phyloP scores from a whole-genome alignment of 2,113 vertebrate genomes.

The Semicossyphus pulcher region DNA sequence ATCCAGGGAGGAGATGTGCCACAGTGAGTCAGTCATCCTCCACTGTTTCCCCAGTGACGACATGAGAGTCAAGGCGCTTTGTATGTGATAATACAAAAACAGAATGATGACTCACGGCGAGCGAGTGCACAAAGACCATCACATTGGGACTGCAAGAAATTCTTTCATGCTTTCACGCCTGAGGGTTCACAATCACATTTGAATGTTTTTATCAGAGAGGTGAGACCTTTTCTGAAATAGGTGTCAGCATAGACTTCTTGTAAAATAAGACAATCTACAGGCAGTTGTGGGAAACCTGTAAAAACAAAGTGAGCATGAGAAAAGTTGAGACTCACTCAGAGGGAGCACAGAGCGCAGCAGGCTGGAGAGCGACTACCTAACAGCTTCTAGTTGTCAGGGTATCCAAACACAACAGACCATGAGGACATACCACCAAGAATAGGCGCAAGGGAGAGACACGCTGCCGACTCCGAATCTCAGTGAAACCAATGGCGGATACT shows the following conservation, averaged over 20 bases:
- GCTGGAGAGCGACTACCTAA: constrained; percentile 68
- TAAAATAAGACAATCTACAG: neutral
- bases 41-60: constrained; percentile 49
- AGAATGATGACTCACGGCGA: constrained; percentile 70
- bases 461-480: constrained; percentile 47
- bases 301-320: constrained; percentile 33
- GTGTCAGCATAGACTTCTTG: neutral
- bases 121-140: constrained; percentile 32
- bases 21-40: constrained; percentile 57
- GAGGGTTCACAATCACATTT: neutral
- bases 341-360: constrained; percentile 29
- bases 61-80: constrained; percentile 42
- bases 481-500: constrained; percentile 45
- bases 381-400: constrained; percentile 80
- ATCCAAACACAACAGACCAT: constrained; percentile 83
- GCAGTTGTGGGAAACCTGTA: neutral
- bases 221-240: neutral
- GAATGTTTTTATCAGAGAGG: neutral
- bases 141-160: constrained; percentile 21
- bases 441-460: constrained; percentile 63
- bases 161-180: neutral
- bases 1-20: constrained; percentile 23
- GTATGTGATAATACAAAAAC: constrained; percentile 58
- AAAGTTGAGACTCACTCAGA: constrained; percentile 73
- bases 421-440: constrained; percentile 80